Evolutionary conservation across 2,888 invertebrate genomes (phyloP), one percentile per base, ranked within the genome.

Genomic region (Melinopterus prodromus): DNA sequence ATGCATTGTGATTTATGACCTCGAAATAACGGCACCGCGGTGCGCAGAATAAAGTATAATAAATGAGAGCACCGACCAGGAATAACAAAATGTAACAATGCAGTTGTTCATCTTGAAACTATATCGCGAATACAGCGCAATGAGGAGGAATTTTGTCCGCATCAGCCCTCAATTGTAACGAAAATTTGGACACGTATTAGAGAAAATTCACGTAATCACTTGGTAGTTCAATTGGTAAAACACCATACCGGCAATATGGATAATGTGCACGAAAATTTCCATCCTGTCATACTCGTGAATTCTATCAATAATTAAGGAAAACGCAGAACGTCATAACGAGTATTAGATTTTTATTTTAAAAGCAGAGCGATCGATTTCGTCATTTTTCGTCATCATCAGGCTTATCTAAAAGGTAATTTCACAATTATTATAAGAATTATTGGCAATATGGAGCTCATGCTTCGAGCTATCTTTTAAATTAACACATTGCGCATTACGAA

Each of bases 1-100:
- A 77, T 70, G 77, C 71, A 71, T 77, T 72, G 77, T 79, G 79
- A 79, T 79, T 79, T 79, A 79, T 78, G 37, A 16, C 70, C 77
- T n/a, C 69, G 77, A 69, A 77, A 69, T 77, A 77, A 77, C 70
- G 69, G 77, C 70, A 35, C 74, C 6, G 9, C 36, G 36, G 16
- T 37, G n/a, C 74, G 36, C n/a, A 6, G 74, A 74, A 74, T 74
- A 74, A 74, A 74, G 74, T 74, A 37, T 74, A 74, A 74, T 74
- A 74, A 74, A 74, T 74, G 74, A 74, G 37, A 35, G 74, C 9
- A 16, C 74, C 26, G 26, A 16, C 74, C 26, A n/a, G 74, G 74
- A 74, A 74, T 74, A 74, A 74, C 74, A 74, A 74, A 74, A 74
- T 74, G 37, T 35, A 35, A 37, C 14, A 37, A 36, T 74, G 74